Evolutionary conservation across 1,140 invertebrate genomes (phyloP), one percentile per base, ranked within the genome.

Genomic region (Protaetia brevitarsis): DNA sequence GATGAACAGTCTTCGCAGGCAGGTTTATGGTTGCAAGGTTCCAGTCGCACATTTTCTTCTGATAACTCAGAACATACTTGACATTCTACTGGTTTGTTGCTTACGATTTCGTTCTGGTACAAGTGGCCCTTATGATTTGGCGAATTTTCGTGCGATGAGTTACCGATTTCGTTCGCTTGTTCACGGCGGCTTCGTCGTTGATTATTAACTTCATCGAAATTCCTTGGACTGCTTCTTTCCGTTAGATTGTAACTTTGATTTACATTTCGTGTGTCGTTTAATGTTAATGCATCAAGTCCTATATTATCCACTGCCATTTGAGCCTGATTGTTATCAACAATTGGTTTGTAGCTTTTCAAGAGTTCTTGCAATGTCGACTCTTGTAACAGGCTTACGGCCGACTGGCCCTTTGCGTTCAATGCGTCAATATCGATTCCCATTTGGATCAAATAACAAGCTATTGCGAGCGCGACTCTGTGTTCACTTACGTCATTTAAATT

Each of bases 1-100:
- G 85, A 78, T 58, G 87, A 87, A 77, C 92, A 94, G 64, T 92
- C 90, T 69, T 86, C 84, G 75, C 92, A 94, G 1, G 86, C 85
- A 13, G 91, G 84, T 72, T 83, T 82, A 77, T 94, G 91, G 58
- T 84, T 83, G 75, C 92, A 94, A 0, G 92, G 92, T 68, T 89
- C 85, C 71, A 94, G 84, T 31, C 79, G 80, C 3, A 92, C 85
- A 67, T 82, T 82, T 45, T 85, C 84, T 51, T 86, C 85, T 5
- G 78, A 78, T 16, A 83, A 71, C 73, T 92, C 91, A 34, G 85
- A 86, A 76, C 91, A 94, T 1, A 93, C 84, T 13, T 86, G 78
- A 78, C 91, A 94, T 72, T 90, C 87, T 6, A 81, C 80, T 8
- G 82, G 82, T 67, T 80, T 80, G 28, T 63, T 72, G 31, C 62